Evolutionary conservation across 2,888 invertebrate species (phyloP), one percentile per base, ranked within the genome.

Genomic region (Archaeoteleia sp.): DNA sequence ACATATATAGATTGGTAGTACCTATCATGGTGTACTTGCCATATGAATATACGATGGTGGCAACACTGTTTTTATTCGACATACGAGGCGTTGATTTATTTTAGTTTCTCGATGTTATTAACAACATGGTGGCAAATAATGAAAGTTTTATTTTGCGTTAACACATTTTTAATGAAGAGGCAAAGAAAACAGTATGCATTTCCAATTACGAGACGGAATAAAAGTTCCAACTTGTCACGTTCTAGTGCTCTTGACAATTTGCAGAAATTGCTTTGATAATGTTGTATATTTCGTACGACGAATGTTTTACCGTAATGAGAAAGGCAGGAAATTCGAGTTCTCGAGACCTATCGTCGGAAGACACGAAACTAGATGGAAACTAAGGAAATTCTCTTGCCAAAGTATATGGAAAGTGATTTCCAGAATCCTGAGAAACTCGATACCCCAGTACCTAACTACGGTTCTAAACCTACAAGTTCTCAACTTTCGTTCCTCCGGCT

Each of bases 351-450:
- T 67, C 55, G 62, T 42, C 49, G 42, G 29, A 43, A 62, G 37
- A 67, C 27, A 29, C 51, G 54, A 63, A 63, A 63, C 57, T 67
- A 25, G 39, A 60, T 40, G 63, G 51, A 60, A 54, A 54, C 53
- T 37, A 17, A 48, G 51, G 42, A 25, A 68, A 63, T 53, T 62
- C 39, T 45, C 54, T 55, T 29, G 39, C 51, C 34, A 14, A 68
- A 60, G 60, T 63, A 42, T 68, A 63, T 40, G 58, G 51, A 60
- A 68, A 68, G 63, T 68, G 68, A 68, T 63, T 68, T 63, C 35
- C 46, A 15, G 46, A 40, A 63, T 58, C 40, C 45, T 32, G 23
- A 34, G 49, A 40, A 65, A 69, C 55, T 54, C 60, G 60, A 65
- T 69, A 60, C 55, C 10, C 25, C 3, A 25, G 49, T 32, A 49